Evolutionary conservation across 1,140 invertebrate genomes (phyloP).

Genomic region (Fopius arisanus): DNA sequence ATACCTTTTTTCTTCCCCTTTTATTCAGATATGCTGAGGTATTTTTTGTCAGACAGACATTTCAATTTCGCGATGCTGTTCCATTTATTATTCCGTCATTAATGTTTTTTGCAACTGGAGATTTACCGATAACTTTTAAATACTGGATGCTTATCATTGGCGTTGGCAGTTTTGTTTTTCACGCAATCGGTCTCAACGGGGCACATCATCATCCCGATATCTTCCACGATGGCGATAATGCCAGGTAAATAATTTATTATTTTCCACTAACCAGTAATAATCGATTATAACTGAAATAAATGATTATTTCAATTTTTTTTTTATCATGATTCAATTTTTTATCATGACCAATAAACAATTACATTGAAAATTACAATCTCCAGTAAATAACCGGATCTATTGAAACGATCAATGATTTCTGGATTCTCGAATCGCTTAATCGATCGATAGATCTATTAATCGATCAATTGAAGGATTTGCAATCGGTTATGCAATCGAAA

Average conservation of each 20-base stretch:
- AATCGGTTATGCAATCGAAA: no score
- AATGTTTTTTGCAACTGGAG: constrained; percentile 61
- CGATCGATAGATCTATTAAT: no score
- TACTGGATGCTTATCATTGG: constrained; percentile 71
- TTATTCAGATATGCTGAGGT: constrained; percentile 47
- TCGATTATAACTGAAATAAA: no score
- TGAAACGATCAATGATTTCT: no score
- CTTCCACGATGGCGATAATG: constrained; percentile 82
- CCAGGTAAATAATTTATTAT: constrained; percentile 51
- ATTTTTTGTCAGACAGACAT: constrained; percentile 23
- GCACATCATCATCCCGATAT: constrained; percentile 85
- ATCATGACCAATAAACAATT: no score
- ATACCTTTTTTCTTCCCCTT: not conserved
- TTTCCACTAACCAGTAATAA: no score
- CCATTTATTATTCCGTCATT: constrained; percentile 65
- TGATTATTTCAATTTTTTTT: no score
- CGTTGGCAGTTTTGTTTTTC: constrained; percentile 71
- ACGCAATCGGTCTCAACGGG: constrained; percentile 74
- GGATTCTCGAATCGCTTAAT: no score
- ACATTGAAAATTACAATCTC: no score
- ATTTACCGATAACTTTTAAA: constrained; percentile 52
- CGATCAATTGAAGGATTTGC: no score
- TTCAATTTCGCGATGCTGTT: constrained; percentile 56
- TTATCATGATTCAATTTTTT: no score
- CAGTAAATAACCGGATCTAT: no score